A percentile compares a stretch with the other conserved stretches of the same genome.
These are phyloP conservation scores for Sternotherus odoratus DNA, from an alignment of 2,797 vertebrate species.

Conservation along the genomic window DNA sequence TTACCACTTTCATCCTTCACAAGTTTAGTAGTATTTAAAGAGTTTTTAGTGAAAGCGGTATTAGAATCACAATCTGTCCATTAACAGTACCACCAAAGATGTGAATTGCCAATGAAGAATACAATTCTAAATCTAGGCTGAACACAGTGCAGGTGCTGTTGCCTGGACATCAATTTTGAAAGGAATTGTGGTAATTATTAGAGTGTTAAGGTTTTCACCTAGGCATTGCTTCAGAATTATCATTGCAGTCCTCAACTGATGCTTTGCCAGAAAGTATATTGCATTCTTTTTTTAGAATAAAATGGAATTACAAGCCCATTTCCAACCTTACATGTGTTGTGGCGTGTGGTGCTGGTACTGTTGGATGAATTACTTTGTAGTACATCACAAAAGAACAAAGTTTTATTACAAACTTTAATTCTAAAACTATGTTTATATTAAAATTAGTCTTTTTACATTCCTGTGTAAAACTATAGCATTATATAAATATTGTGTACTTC, in stretches of 20 bases:
- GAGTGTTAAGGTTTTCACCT: not conserved
- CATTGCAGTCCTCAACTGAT: not conserved
- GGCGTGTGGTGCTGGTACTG: not conserved
- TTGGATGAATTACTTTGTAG: not conserved
- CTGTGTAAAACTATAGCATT: not conserved
- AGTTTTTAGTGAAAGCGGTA: constrained; percentile 31
- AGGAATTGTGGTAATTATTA: not conserved
- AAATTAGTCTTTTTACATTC: not conserved
- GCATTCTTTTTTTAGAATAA: not conserved
- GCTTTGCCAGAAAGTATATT: not conserved
- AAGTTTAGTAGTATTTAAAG: constrained; percentile 36
- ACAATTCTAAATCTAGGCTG: not conserved
- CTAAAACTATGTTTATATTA: accelerated
- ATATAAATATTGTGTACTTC: not conserved
- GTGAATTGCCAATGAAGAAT: not conserved
- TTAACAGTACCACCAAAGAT: not conserved
- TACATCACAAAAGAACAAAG: not conserved
- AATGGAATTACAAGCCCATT: not conserved
- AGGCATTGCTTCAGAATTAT: not conserved
- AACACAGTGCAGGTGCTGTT: not conserved
- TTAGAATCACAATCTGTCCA: constrained; percentile 35
- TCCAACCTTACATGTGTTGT: not conserved
- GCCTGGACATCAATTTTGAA: not conserved
- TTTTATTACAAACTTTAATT: not conserved
- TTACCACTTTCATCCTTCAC: constrained; percentile 15